Evolutionary conservation across 2,797 vertebrate genomes (phyloP).

Genomic region (Melanotaenia trifasciata): DNA sequence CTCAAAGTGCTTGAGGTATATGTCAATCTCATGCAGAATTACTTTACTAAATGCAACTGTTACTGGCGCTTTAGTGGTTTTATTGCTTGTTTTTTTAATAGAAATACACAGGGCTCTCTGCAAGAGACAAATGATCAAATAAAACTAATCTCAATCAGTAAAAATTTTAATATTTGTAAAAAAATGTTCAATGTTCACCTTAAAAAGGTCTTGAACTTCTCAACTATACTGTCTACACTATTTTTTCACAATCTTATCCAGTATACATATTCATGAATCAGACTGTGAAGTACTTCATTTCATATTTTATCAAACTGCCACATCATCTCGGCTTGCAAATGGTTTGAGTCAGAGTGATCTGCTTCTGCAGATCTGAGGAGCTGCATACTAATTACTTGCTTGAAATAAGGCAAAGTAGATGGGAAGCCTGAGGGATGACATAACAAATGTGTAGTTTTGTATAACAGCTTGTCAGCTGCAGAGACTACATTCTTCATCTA

Average conservation of each 20-base stretch:
- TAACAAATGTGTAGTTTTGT: slow-evolving; percentile 30
- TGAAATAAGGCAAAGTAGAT: slow-evolving; percentile 39
- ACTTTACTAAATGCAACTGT: not conserved
- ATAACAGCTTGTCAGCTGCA: slow-evolving; percentile 19
- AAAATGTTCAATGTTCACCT: not conserved
- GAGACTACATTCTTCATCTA: slow-evolving; percentile 31
- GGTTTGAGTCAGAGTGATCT: slow-evolving; percentile 36
- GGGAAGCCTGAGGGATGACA: slow-evolving; percentile 22
- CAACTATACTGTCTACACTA: not conserved
- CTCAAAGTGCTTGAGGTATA: not conserved
- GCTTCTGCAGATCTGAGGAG: slow-evolving; percentile 35
- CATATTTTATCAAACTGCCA: slow-evolving; percentile 21
- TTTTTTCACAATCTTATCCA: not conserved
- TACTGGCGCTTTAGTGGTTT: not conserved
- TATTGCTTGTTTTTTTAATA: slow-evolving; percentile 4
- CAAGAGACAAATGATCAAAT: not conserved
- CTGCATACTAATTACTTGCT: slow-evolving; percentile 60
- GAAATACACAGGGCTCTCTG: not conserved
- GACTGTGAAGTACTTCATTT: slow-evolving; percentile 5
- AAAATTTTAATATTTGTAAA: not conserved
- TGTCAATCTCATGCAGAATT: slow-evolving; percentile 10
- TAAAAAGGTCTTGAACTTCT: not conserved
- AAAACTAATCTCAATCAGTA: not conserved
- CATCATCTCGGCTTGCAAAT: not conserved
- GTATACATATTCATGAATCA: not conserved